Conservation (phyloP, 64 coral and sea anemone species). For the Porites lutea region DNA sequence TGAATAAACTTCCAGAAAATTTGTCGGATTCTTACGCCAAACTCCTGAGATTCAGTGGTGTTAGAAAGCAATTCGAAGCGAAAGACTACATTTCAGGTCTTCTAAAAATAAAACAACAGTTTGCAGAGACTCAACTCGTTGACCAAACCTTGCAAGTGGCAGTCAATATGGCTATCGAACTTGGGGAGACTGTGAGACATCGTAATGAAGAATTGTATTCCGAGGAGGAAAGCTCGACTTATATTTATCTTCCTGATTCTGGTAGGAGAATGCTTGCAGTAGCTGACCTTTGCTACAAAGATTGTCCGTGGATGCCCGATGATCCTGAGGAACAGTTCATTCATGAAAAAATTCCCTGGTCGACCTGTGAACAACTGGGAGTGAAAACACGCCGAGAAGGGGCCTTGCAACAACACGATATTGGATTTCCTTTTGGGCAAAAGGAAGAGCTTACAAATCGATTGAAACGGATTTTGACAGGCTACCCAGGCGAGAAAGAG, state of each 20-base stretch:
- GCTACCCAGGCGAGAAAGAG: conserved; percentile 76
- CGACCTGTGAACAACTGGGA: background rate
- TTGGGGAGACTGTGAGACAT: background rate
- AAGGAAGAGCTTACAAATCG: conserved; percentile 90
- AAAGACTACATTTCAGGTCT: conserved; percentile 50
- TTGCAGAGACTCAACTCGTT: conserved; percentile 3
- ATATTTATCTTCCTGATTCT: conserved; percentile 66
- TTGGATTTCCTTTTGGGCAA: conserved; percentile 83
- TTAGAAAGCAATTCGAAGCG: conserved; percentile 44
- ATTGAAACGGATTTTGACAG: conserved; percentile 74
- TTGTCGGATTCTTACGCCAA: conserved; percentile 4
- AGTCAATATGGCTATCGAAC: conserved; percentile 1
- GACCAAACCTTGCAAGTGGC: conserved; percentile 24
- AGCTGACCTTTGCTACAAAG: conserved; percentile 52
- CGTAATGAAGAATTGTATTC: background rate
- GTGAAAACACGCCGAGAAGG: conserved; percentile 77
- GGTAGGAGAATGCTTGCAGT: conserved; percentile 26
- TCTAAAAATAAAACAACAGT: background rate
- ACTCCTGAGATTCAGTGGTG: conserved; percentile 53
- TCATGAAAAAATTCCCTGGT: conserved; percentile 44
- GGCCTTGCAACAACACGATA: conserved; percentile 24
- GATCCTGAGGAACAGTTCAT: conserved; percentile 44
- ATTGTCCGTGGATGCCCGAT: conserved; percentile 78
- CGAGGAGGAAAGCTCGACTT: background rate
- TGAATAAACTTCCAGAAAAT: conserved; percentile 32